These are phyloP conservation scores for Mesitornis unicolor DNA, from an alignment of 2,113 vertebrate genomes.

Conservation along the genomic window DNA sequence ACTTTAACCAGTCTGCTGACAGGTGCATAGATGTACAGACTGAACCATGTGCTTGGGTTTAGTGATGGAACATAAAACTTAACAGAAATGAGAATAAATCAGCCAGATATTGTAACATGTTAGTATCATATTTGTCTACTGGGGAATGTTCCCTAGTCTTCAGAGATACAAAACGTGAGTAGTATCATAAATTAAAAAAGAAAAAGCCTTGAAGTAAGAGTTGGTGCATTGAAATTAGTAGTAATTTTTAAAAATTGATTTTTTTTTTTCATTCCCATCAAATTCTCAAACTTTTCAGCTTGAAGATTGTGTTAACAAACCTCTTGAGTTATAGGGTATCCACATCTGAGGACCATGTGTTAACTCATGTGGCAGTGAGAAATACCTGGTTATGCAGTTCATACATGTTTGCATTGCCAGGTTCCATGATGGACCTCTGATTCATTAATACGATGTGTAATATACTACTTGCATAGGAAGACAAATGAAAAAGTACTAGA, in stretches of 20 bases:
- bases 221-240: neutral
- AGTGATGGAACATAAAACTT: constrained; percentile 39
- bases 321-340: neutral
- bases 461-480: neutral
- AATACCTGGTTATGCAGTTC: neutral
- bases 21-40: neutral
- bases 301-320: too few species aligned
- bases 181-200: neutral
- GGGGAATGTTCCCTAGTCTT: neutral
- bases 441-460: neutral
- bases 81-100: constrained; percentile 33
- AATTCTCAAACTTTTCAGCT: neutral
- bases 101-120: neutral
- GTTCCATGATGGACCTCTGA: neutral
- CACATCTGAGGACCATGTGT: neutral
- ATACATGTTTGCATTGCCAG: neutral
- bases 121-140: neutral
- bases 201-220: neutral
- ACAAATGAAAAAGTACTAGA: neutral
- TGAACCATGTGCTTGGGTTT: constrained; percentile 37
- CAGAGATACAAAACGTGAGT: neutral
- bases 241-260: neutral
- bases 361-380: neutral
- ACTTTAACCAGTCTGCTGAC: neutral
- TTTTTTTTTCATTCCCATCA: too few species aligned